phyloP scores from a whole-genome alignment of 2,888 invertebrate genomes.

The Myopa tessellatipennis region DNA sequence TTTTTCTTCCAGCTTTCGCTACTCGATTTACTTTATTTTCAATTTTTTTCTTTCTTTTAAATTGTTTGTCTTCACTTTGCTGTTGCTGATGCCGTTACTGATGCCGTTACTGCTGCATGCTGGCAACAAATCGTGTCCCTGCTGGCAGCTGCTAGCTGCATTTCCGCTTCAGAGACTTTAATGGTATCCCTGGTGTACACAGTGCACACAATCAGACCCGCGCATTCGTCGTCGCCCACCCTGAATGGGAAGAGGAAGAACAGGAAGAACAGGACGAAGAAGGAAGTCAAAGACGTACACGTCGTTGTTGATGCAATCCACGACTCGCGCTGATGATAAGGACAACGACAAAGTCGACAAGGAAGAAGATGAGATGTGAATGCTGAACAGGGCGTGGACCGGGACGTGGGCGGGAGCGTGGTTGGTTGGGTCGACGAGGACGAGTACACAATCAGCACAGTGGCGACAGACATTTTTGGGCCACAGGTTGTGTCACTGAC shows the following conservation, averaged over 20 bases:
- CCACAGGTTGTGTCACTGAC: conserved; percentile 4
- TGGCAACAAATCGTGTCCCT: conserved; percentile 29
- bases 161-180: conserved; percentile 43
- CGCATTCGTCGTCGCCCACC: background rate
- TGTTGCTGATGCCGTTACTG: background rate
- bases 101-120: background rate
- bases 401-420: background rate
- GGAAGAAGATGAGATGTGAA: background rate
- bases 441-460: background rate
- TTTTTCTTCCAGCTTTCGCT: background rate
- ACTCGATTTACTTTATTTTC: background rate
- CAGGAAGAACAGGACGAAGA: background rate
- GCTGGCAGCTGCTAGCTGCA: conserved; percentile 28
- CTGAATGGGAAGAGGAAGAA: background rate
- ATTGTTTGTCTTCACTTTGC: conserved; percentile 4
- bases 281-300: conserved; percentile 19
- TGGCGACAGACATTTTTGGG: conserved; percentile 38
- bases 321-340: background rate
- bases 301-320: background rate
- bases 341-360: background rate
- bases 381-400: background rate
- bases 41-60: background rate
- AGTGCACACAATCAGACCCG: conserved; percentile 19
- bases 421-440: background rate
- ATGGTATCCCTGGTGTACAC: conserved; percentile 26